phyloP scores from a whole-genome alignment of 2,888 invertebrate genomes.

The Lasioglossum zephyrum region DNA sequence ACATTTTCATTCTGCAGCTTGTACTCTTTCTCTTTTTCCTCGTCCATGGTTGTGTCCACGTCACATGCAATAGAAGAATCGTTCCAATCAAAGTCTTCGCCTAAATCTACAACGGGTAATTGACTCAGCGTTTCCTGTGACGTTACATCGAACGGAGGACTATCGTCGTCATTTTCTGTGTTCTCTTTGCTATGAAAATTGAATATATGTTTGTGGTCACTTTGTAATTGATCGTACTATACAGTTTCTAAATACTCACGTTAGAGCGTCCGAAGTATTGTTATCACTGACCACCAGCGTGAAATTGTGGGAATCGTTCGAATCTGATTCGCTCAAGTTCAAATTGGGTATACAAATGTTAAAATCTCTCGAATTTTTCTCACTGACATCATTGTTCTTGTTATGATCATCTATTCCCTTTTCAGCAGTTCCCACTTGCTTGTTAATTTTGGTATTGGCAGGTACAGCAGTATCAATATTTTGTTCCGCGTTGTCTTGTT shows the following conservation, averaged over 20 bases:
- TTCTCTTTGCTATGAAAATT: not conserved
- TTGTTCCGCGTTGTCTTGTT: not conserved
- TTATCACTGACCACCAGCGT: not conserved
- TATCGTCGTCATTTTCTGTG: constrained; percentile 10
- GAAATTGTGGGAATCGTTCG: constrained; percentile 62
- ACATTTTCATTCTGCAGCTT: not conserved
- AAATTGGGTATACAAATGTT: constrained; percentile 45
- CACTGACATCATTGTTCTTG: not conserved
- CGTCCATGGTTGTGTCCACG: not conserved
- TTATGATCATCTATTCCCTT: not conserved
- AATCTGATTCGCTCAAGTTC: constrained; percentile 76
- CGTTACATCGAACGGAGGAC: constrained; percentile 32
- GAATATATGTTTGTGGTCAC: not conserved
- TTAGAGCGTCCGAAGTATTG: not conserved
- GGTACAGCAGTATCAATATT: not conserved
- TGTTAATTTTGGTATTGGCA: constrained; percentile 8
- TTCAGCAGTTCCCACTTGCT: not conserved
- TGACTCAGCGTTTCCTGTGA: constrained; percentile 66
- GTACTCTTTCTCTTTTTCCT: constrained; percentile 13
- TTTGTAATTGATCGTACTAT: not conserved
- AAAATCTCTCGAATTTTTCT: constrained; percentile 8
- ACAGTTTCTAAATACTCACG: constrained; percentile 28
- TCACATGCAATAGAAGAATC: constrained; percentile 42
- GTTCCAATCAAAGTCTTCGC: constrained; percentile 78
- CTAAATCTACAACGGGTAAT: constrained; percentile 79